phyloP scores from a whole-genome alignment of 2,888 invertebrate genomes.

The Entomobrya proxima region DNA sequence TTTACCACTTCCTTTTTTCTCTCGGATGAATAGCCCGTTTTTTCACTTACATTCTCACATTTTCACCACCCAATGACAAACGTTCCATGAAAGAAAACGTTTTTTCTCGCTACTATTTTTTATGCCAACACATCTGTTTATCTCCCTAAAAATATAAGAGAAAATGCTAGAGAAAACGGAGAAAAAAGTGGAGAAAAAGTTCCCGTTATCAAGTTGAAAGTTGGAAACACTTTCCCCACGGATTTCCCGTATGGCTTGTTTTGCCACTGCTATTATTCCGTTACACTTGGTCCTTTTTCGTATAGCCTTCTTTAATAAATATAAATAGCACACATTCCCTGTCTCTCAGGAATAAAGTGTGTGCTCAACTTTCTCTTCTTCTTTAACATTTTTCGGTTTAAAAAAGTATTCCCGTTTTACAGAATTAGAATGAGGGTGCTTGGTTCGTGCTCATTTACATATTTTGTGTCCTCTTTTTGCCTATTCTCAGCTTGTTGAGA shows the following conservation, averaged over 20 bases:
- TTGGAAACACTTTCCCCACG: conserved; percentile 47
- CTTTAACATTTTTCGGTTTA: too few relatives aligned
- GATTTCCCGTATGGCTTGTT: conserved; percentile 50
- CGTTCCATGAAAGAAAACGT: too few relatives aligned
- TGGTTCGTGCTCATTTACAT: neutral
- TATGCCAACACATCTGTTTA: conserved; percentile 34
- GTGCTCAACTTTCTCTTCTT: neutral
- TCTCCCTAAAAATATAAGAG: conserved; percentile 1
- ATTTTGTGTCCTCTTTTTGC: neutral
- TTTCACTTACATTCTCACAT: conserved; percentile 2
- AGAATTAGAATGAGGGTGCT: neutral
- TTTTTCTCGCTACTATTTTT: neutral
- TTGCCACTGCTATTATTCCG: conserved; percentile 44
- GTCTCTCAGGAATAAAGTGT: neutral
- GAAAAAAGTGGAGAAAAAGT: conserved; percentile 37
- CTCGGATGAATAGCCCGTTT: conserved; percentile 21
- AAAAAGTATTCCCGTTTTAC: too few relatives aligned
- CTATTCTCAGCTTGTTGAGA: neutral
- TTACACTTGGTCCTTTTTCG: conserved; percentile 23
- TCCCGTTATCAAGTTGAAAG: conserved; percentile 35
- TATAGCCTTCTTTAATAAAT: neutral
- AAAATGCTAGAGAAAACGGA: neutral
- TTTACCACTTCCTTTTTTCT: conserved; percentile 33
- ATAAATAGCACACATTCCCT: neutral
- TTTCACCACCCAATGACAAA: too few relatives aligned